Evolutionary conservation across 1,140 invertebrate genomes (phyloP).

Genomic region (Apocrypta bakeri): DNA sequence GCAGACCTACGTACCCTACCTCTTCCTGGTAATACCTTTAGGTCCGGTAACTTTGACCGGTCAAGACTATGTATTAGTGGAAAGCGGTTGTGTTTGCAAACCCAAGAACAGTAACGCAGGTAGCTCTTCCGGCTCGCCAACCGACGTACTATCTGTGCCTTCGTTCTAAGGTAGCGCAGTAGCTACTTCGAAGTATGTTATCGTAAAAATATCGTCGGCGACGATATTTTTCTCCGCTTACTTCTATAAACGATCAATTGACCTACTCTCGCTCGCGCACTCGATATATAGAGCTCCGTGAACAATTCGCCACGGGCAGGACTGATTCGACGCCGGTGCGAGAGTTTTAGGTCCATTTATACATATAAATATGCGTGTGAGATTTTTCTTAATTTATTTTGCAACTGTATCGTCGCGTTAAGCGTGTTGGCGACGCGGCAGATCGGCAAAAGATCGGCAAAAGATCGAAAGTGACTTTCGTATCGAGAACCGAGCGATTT

Average conservation of each 20-base stretch:
- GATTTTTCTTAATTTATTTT: not conserved
- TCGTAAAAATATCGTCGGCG: no score
- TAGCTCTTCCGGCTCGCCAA: constrained; percentile 3
- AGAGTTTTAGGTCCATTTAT: no score
- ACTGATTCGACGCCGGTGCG: not conserved
- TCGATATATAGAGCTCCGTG: not conserved
- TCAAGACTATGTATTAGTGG: constrained; percentile 93
- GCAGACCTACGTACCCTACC: constrained; percentile 92
- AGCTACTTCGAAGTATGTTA: no score
- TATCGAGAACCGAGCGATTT: not conserved
- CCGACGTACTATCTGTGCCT: constrained; percentile 23
- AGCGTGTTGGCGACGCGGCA: no score
- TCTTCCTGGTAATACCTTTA: constrained; percentile 91
- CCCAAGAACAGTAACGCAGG: constrained; percentile 78
- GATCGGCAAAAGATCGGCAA: no score
- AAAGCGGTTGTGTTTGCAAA: constrained; percentile 93
- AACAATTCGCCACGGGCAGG: not conserved
- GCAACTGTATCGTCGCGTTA: no score
- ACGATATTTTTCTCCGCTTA: not conserved
- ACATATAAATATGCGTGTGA: no score
- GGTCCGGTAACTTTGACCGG: constrained; percentile 93
- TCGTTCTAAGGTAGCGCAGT: not conserved
- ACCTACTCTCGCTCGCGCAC: not conserved
- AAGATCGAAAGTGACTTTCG: no score
- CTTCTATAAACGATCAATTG: not conserved